Evolutionary conservation across 2,797 vertebrate genomes (phyloP).

Genomic region (Sebastes wilsoni): DNA sequence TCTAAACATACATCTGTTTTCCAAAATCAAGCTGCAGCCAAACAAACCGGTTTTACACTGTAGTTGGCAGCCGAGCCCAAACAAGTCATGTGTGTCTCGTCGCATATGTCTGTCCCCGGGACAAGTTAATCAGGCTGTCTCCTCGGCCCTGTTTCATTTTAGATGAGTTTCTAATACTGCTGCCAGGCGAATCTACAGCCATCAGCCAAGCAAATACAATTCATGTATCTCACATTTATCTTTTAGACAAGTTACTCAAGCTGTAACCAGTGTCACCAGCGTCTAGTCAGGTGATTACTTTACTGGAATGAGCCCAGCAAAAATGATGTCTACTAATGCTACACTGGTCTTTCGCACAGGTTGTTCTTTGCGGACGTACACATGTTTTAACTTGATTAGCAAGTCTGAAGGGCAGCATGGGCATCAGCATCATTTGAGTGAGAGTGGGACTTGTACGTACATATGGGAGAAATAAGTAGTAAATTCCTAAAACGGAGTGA

Average conservation of each 20-base stretch:
- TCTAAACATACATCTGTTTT: slow-evolving; percentile 44
- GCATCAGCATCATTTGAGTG: background rate
- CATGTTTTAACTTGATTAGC: background rate
- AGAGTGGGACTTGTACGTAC: background rate
- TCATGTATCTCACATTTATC: slow-evolving; percentile 30
- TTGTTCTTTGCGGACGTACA: background rate
- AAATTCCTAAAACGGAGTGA: background rate
- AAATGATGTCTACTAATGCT: background rate
- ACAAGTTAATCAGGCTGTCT: slow-evolving; percentile 67
- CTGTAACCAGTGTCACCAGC: slow-evolving; percentile 20
- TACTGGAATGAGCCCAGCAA: slow-evolving; percentile 4
- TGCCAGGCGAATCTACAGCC: slow-evolving; percentile 40
- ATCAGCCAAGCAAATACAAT: slow-evolving; percentile 54
- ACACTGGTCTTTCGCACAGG: background rate
- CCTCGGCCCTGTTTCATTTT: slow-evolving; percentile 51
- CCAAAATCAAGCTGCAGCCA: slow-evolving; percentile 43
- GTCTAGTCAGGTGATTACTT: slow-evolving; percentile 14
- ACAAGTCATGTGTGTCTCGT: slow-evolving; percentile 54
- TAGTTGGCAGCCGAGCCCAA: slow-evolving; percentile 37
- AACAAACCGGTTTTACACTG: slow-evolving; percentile 50
- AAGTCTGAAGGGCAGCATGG: background rate
- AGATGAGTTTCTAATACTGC: slow-evolving; percentile 56
- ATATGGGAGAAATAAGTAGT: background rate
- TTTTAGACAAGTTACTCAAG: slow-evolving; percentile 43
- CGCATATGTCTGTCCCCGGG: slow-evolving; percentile 61